Evolutionary conservation across 1,140 invertebrate genomes (phyloP).

Genomic region (Dendrolimus kikuchii): DNA sequence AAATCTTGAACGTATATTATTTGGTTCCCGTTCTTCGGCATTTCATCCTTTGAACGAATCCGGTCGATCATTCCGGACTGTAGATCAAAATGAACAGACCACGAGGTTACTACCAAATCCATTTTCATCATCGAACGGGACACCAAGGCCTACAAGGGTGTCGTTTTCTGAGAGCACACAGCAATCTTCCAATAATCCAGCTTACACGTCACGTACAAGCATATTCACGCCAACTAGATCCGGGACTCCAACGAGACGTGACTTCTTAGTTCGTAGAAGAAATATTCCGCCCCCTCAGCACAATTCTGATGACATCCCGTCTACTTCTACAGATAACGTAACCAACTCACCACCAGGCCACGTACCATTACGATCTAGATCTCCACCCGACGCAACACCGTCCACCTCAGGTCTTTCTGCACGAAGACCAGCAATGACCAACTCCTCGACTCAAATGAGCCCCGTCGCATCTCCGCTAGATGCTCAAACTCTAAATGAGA

Average conservation of each 20-base stretch:
- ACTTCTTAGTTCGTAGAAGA: constrained; percentile 27
- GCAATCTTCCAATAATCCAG: constrained; percentile 9
- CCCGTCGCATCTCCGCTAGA: constrained; percentile 36
- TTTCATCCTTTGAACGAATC: constrained; percentile 50
- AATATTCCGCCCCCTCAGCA: constrained; percentile 17
- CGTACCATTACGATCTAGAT: constrained; percentile 1
- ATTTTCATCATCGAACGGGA: constrained; percentile 39
- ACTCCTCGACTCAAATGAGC: constrained; percentile 38
- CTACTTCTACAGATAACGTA: not conserved
- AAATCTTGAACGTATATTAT: constrained; percentile 30
- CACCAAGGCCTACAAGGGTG: constrained; percentile 20
- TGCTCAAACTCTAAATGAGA: constrained; percentile 55
- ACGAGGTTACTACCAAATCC: constrained; percentile 54
- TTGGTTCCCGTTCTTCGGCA: constrained; percentile 53
- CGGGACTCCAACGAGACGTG: constrained; percentile 23
- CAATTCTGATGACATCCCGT: constrained; percentile 1
- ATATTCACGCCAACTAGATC: constrained; percentile 41
- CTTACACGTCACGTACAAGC: constrained; percentile 45
- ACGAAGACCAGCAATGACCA: constrained; percentile 30
- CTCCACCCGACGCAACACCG: constrained; percentile 14
- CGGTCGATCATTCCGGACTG: constrained; percentile 34
- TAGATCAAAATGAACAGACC: constrained; percentile 34
- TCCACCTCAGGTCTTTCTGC: constrained; percentile 17
- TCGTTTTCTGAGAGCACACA: constrained; percentile 23
- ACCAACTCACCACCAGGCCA: constrained; percentile 2